Conservation (phyloP, 1,140 invertebrate species). For the Microvelia longipes region DNA sequence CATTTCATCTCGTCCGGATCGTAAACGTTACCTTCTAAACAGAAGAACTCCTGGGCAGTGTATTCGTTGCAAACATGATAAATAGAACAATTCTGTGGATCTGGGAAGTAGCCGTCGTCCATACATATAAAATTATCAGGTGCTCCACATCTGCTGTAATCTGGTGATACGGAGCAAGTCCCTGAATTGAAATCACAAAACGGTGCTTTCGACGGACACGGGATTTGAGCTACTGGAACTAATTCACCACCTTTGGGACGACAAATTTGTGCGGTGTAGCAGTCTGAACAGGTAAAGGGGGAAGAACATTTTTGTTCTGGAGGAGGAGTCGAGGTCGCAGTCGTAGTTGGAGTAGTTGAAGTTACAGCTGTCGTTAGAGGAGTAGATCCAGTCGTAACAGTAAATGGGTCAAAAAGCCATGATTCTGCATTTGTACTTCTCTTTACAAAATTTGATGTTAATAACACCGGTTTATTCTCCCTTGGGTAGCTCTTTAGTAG, state of each 20-base stretch:
- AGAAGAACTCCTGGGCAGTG: background rate
- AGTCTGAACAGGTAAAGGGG: conserved; percentile 8
- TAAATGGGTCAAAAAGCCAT: no score
- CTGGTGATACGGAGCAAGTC: background rate
- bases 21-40: background rate
- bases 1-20: background rate
- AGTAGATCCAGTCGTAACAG: no score
- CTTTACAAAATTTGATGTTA: no score
- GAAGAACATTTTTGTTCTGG: background rate
- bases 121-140: conserved; percentile 10
- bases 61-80: background rate
- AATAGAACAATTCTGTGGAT: conserved; percentile 8
- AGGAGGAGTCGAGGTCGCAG: background rate
- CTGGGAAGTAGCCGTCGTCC: conserved; percentile 9
- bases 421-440: no score
- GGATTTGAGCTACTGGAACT: background rate
- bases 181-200: conserved; percentile 11
- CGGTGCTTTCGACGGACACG: background rate
- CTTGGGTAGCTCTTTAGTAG: no score
- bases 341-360: background rate
- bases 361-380: no score
- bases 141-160: background rate
- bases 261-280: conserved; percentile 8
- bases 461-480: no score
- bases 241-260: background rate